Conservation (phyloP, 2,797 vertebrate species). For the Gobio occitaniae region DNA sequence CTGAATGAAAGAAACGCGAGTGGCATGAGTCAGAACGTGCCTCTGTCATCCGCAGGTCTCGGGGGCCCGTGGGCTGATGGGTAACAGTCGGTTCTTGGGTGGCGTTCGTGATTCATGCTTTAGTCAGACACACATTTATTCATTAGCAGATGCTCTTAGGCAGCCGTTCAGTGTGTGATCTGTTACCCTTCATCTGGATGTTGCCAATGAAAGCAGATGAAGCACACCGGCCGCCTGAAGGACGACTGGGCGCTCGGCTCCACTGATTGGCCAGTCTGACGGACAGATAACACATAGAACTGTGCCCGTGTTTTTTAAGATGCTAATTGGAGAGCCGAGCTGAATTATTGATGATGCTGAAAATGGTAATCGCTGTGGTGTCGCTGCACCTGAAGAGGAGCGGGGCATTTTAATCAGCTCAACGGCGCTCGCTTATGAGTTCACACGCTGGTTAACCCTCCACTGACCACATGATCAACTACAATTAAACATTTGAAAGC, state of each 20-base stretch:
- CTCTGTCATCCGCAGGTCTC: not conserved
- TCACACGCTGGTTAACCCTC: not conserved
- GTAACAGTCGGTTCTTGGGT: not conserved
- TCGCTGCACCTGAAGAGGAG: not conserved
- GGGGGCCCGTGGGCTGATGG: not conserved
- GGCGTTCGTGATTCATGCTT: not conserved
- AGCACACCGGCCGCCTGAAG: not conserved
- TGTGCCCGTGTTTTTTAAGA: not conserved
- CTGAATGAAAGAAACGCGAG: not conserved
- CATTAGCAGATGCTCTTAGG: not conserved
- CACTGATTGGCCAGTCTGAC: not conserved
- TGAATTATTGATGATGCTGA: constrained; percentile 47
- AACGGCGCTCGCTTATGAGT: not conserved
- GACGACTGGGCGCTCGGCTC: not conserved
- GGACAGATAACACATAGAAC: constrained; percentile 33
- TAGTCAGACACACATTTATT: constrained; percentile 1
- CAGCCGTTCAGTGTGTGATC: not conserved
- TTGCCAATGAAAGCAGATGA: not conserved
- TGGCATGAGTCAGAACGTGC: not conserved
- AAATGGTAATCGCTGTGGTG: constrained; percentile 10
- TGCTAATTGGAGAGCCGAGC: not conserved
- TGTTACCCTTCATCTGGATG: not conserved
- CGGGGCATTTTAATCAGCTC: not conserved
- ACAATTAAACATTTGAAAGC: not conserved
- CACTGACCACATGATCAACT: not conserved